Percentiles rank a stretch among this genome's conserved stretches.
phyloP scores from a whole-genome alignment of 2,888 invertebrate genomes.

The Carterocephalus palaemon region DNA sequence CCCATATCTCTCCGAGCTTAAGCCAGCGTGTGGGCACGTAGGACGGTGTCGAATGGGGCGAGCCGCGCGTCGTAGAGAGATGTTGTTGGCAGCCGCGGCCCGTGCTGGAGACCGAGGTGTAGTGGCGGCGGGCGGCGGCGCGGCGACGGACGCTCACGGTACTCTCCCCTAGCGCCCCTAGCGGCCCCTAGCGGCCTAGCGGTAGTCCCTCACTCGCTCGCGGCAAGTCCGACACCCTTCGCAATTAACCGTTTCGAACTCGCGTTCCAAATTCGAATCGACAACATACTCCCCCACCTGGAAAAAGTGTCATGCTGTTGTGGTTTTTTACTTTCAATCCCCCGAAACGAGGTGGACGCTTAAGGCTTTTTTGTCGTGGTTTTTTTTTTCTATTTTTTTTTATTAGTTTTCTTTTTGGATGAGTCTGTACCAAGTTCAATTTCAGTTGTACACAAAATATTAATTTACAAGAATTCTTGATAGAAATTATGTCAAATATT shows the following conservation, averaged over 20 bases:
- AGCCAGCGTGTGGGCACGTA: conserved; percentile 64
- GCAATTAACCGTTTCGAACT: no score
- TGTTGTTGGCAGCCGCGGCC: conserved; percentile 77
- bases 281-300: no score
- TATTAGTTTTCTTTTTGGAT: conserved; percentile 5
- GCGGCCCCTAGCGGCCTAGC: conserved; percentile 25
- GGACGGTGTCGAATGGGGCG: conserved; percentile 75
- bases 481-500: no score
- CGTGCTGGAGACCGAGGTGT: conserved; percentile 77
- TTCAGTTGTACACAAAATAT: conserved; percentile 12
- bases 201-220: conserved; percentile 25
- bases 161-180: conserved; percentile 40
- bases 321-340: not conserved
- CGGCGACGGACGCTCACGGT: conserved; percentile 76
- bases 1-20: conserved; percentile 46
- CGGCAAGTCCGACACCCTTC: conserved; percentile 31
- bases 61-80: conserved; percentile 73
- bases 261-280: conserved; percentile 1
- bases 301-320: conserved; percentile 4
- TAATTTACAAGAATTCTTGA: no score
- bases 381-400: conserved; percentile 6
- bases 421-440: not conserved
- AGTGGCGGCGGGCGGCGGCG: conserved; percentile 73
- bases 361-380: conserved; percentile 16
- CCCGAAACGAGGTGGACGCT: conserved; percentile 18